phyloP scores from a whole-genome alignment of 2,113 vertebrate genomes.

The Neopipo cinnamomea region DNA sequence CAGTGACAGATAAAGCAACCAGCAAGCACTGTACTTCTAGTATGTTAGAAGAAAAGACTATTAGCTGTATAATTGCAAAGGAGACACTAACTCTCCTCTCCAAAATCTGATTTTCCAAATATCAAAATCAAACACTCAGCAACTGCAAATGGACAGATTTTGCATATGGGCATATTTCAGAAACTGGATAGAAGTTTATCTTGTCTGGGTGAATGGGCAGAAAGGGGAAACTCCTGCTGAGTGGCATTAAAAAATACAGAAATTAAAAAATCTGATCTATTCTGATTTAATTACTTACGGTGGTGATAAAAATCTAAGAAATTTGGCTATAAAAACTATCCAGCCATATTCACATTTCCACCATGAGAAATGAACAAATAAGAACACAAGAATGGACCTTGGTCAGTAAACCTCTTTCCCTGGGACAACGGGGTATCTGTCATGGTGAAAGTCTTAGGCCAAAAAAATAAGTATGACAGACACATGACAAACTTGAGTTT shows the following conservation, averaged over 20 bases:
- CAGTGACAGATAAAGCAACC: background rate
- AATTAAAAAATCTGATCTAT: background rate
- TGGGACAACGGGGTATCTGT: background rate
- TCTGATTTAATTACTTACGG: background rate
- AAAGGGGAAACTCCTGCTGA: background rate
- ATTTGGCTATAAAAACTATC: background rate
- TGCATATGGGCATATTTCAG: background rate
- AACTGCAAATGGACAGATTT: background rate
- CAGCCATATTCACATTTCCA: background rate
- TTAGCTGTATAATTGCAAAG: background rate
- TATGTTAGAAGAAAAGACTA: background rate
- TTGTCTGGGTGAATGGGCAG: background rate
- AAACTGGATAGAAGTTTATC: background rate
- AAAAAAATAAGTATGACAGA: background rate
- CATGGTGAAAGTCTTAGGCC: background rate
- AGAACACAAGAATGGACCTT: background rate
- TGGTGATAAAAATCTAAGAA: background rate
- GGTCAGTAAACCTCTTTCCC: background rate
- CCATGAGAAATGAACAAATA: background rate
- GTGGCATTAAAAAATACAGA: background rate
- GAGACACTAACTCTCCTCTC: background rate
- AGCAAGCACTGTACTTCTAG: background rate
- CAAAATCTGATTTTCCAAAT: background rate
- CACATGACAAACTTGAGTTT: background rate
- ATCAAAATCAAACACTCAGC: background rate